Evolutionary conservation across 2,113 vertebrate species (phyloP).

Genomic region (Serranochromis macrocephalus): DNA sequence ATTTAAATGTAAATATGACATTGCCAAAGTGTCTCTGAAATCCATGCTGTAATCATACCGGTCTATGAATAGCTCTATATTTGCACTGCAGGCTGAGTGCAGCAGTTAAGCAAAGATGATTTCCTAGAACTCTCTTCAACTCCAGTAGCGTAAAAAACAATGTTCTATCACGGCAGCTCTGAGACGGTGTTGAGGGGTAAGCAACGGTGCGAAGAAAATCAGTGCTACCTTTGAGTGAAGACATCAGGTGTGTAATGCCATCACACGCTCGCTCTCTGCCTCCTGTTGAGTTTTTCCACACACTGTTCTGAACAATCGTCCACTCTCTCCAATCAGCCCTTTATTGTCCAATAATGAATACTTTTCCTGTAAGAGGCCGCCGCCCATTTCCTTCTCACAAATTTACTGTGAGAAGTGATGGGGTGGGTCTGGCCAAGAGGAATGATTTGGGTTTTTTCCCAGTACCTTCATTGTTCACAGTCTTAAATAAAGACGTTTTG

Average conservation of each 20-base stretch:
- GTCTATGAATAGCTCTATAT: not conserved
- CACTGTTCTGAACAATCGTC: not conserved
- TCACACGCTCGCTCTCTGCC: not conserved
- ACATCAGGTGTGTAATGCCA: slow-evolving; percentile 36
- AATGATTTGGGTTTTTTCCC: not conserved
- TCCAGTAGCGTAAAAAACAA: slow-evolving; percentile 21
- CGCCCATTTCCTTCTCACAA: not conserved
- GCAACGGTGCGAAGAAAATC: slow-evolving; percentile 10
- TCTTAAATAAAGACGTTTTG: slow-evolving; percentile 5
- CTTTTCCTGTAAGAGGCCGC: slow-evolving; percentile 17
- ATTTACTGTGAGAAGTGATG: not conserved
- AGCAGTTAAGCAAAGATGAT: not conserved
- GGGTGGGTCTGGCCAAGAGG: not conserved
- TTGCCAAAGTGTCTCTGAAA: not conserved
- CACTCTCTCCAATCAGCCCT: slow-evolving; percentile 35
- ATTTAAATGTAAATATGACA: slow-evolving; percentile 43
- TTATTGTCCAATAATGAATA: slow-evolving; percentile 54
- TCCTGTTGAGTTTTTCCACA: not conserved
- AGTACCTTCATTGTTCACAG: not conserved
- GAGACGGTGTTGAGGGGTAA: not conserved
- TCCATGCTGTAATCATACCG: not conserved
- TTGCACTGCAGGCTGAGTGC: not conserved
- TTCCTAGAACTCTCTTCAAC: not conserved
- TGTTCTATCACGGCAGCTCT: slow-evolving; percentile 20
- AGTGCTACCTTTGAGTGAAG: slow-evolving; percentile 17